Evolutionary conservation across 2,797 vertebrate species (phyloP).

Genomic region (Poecilia gillii): DNA sequence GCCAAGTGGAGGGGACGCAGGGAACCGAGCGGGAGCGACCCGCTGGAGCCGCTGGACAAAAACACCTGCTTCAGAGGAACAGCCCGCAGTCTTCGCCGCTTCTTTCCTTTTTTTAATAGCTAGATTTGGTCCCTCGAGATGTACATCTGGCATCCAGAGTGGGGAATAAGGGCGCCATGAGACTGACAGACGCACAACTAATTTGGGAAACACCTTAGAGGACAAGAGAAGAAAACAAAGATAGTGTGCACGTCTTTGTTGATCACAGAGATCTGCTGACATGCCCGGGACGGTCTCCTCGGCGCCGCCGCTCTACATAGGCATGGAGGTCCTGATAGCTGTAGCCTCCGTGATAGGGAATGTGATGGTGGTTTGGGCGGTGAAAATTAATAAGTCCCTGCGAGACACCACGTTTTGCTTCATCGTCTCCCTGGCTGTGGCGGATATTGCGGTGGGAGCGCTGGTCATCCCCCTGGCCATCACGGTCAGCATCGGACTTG

Average conservation of each 20-base stretch:
- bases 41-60: constrained; percentile 40
- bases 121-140: constrained; percentile 29
- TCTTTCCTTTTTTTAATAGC: neutral
- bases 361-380: constrained; percentile 98
- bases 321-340: constrained; percentile 93
- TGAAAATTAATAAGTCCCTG: constrained; percentile 93
- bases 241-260: neutral
- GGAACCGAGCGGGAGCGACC: constrained; percentile 42
- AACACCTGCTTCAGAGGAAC: constrained; percentile 52
- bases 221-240: neutral
- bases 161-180: constrained; percentile 16
- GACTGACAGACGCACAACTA: constrained; percentile 32
- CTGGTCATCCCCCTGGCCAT: constrained; percentile 96
- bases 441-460: constrained; percentile 94
- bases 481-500: constrained; percentile 91
- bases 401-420: constrained; percentile 96
- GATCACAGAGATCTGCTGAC: constrained; percentile 42
- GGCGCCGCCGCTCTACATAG: constrained; percentile 88
- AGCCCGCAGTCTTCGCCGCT: constrained; percentile 2
- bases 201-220: constrained; percentile 30
- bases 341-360: constrained; percentile 93
- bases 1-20: constrained; percentile 50
- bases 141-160: neutral
- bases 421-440: constrained; percentile 94
- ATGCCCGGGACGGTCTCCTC: constrained; percentile 84